A percentile compares a stretch with the other conserved stretches of the same genome.
phyloP scores from a whole-genome alignment of 2,797 vertebrate genomes.

The Acanthornis magna region DNA sequence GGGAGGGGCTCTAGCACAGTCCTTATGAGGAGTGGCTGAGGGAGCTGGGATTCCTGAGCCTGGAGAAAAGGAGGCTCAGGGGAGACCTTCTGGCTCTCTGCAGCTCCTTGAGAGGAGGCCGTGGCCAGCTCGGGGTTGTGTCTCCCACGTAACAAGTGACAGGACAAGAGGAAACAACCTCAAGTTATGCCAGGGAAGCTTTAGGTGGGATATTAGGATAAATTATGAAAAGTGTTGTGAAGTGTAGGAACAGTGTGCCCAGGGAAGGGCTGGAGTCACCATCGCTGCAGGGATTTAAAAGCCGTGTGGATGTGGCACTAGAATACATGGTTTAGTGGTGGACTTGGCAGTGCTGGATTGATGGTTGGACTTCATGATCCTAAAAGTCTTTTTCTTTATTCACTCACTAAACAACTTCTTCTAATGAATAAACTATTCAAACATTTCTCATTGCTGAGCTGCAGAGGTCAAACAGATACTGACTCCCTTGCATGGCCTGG shows the following conservation, averaged over 20 bases:
- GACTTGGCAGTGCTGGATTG: background rate
- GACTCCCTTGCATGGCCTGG: background rate
- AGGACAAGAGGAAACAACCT: background rate
- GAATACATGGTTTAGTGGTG: background rate
- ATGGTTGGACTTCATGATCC: background rate
- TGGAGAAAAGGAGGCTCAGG: background rate
- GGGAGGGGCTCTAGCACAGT: background rate
- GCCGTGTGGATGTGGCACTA: background rate
- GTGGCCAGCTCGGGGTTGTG: rapidly evolving
- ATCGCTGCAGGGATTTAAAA: background rate
- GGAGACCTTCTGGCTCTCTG: background rate
- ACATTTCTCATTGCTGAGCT: background rate
- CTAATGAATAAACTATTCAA: background rate
- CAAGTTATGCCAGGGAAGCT: background rate
- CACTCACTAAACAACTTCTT: background rate
- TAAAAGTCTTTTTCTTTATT: background rate
- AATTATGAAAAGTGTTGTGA: background rate
- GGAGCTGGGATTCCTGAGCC: background rate
- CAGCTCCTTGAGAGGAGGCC: background rate
- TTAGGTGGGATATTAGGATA: background rate
- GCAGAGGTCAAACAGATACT: background rate
- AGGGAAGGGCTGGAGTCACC: background rate
- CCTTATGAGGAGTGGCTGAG: background rate
- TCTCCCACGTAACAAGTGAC: rapidly evolving
- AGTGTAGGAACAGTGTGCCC: background rate